These are phyloP conservation scores for Nothura maculosa DNA, from an alignment of 2,797 vertebrate genomes.

Conservation along the genomic window DNA sequence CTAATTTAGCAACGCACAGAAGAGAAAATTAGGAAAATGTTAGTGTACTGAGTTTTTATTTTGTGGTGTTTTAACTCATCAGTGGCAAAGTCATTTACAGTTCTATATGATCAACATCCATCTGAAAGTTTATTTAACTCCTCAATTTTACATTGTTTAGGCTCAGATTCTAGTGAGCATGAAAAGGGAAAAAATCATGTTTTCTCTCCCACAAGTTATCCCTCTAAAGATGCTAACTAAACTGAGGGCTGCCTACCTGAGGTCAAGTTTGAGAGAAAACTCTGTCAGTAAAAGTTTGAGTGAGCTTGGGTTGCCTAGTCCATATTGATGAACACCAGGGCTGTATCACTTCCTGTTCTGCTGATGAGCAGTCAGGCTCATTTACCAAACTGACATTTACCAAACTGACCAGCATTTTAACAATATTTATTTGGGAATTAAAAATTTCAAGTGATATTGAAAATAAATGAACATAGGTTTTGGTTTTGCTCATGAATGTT, in stretches of 20 bases:
- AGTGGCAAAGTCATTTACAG: background rate
- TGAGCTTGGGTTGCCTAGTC: background rate
- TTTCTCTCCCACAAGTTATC: background rate
- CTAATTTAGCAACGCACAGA: background rate
- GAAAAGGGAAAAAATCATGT: background rate
- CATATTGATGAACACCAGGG: background rate
- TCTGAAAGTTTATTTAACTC: background rate
- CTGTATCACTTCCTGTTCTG: background rate
- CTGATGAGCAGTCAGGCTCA: background rate
- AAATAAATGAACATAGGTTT: background rate
- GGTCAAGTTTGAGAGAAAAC: background rate
- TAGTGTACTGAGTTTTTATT: background rate
- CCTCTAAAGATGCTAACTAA: background rate
- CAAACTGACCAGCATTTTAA: background rate
- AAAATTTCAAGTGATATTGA: background rate
- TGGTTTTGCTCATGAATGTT: rapidly evolving
- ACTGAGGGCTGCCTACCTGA: background rate
- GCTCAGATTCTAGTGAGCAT: background rate
- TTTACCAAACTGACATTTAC: too few relatives aligned
- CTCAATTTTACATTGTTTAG: background rate
- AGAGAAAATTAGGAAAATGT: background rate
- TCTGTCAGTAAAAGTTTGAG: background rate
- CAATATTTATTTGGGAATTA: background rate
- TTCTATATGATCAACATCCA: rapidly evolving
- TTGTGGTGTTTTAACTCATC: background rate